Conservation (phyloP, 2,113 vertebrate genomes). For the Malurus cyaneus region DNA sequence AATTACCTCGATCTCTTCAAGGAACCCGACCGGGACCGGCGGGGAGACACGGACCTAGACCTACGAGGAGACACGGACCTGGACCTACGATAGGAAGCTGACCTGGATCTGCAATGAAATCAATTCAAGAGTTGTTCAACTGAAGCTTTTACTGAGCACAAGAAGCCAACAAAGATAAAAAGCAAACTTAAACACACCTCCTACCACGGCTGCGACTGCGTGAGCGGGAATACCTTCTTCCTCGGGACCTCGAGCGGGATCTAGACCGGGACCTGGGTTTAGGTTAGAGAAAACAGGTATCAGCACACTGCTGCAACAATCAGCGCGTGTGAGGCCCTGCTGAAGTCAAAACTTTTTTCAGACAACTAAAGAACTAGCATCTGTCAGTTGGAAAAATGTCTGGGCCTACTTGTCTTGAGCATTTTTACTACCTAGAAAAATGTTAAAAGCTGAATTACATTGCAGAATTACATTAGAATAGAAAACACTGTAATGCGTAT, state of each 20-base stretch:
- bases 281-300: slow-evolving; percentile 69
- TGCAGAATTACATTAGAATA: slow-evolving; percentile 82
- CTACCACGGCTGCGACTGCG: slow-evolving; percentile 83
- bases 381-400: slow-evolving; percentile 54
- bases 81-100: slow-evolving; percentile 79
- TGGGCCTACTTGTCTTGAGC: slow-evolving; percentile 68
- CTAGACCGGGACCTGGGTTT: slow-evolving; percentile 81
- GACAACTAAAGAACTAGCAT: slow-evolving; percentile 71
- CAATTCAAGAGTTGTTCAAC: not conserved
- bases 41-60: slow-evolving; percentile 80
- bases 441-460: slow-evolving; percentile 82
- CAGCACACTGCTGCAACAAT: slow-evolving; percentile 4
- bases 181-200: slow-evolving; percentile 68
- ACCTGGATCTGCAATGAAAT: slow-evolving; percentile 73
- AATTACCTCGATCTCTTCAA: slow-evolving; percentile 85
- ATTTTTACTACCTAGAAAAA: slow-evolving; percentile 82
- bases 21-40: slow-evolving; percentile 81
- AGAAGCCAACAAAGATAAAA: not conserved
- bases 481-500: slow-evolving; percentile 90
- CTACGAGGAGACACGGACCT: slow-evolving; percentile 84
- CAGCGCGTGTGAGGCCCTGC: slow-evolving; percentile 59
- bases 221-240: slow-evolving; percentile 79
- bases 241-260: slow-evolving; percentile 81
- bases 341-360: slow-evolving; percentile 72
- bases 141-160: not conserved